phyloP scores from a whole-genome alignment of 2,797 vertebrate genomes.

The Mormyrops attenuatus region DNA sequence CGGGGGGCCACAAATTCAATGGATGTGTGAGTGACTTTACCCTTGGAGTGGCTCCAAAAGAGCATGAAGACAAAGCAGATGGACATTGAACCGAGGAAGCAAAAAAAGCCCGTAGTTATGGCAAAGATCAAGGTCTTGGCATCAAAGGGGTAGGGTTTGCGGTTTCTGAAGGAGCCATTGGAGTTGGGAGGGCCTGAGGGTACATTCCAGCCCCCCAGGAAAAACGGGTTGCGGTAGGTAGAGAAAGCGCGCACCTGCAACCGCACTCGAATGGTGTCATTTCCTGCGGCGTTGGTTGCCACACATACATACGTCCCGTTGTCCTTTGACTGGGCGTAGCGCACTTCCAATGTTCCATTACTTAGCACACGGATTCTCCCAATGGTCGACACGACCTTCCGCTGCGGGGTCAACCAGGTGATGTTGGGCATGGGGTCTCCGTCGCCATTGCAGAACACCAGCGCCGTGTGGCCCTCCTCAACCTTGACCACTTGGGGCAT shows the following conservation, averaged over 20 bases:
- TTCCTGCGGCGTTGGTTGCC: slow-evolving; percentile 74
- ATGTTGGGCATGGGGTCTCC: slow-evolving; percentile 72
- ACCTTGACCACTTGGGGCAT: slow-evolving; percentile 55
- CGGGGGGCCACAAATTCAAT: slow-evolving; percentile 69
- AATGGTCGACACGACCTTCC: slow-evolving; percentile 43
- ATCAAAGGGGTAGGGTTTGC: slow-evolving; percentile 56
- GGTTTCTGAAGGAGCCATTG: slow-evolving; percentile 32
- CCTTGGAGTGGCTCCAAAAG: slow-evolving; percentile 79
- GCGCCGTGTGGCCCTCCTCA: slow-evolving; percentile 66
- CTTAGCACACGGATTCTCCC: slow-evolving; percentile 65
- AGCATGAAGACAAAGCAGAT: slow-evolving; percentile 81
- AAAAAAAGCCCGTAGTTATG: slow-evolving; percentile 72
- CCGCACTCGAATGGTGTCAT: slow-evolving; percentile 63
- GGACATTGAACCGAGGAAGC: slow-evolving; percentile 77
- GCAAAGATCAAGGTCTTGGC: slow-evolving; percentile 70
- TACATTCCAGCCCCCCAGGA: slow-evolving; percentile 46
- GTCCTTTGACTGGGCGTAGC: slow-evolving; percentile 68
- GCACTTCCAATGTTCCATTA: slow-evolving; percentile 75
- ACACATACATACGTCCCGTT: slow-evolving; percentile 71
- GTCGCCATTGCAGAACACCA: slow-evolving; percentile 67
- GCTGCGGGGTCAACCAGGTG: slow-evolving; percentile 69
- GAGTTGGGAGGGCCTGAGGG: slow-evolving; percentile 41
- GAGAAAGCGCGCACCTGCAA: slow-evolving; percentile 59
- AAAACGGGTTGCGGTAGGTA: slow-evolving; percentile 36
- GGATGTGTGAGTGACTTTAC: slow-evolving; percentile 72